A percentile compares a stretch with the other conserved stretches of the same genome.
Evolutionary conservation across 1,140 invertebrate species (phyloP).

Genomic region (Drosophila baimaii): DNA sequence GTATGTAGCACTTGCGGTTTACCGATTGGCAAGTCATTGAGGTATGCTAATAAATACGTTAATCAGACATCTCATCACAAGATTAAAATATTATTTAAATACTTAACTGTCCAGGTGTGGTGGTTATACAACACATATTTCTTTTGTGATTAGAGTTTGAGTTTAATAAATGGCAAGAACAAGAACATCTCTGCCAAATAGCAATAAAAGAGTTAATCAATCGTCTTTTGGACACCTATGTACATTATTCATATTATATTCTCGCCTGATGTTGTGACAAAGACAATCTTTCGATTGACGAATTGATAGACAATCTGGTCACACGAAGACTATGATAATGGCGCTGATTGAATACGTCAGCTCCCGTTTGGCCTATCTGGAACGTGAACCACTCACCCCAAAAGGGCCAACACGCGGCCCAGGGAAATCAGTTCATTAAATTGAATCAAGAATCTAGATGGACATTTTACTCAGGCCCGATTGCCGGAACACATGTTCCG

Average conservation of each 20-base stretch:
- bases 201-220: background rate
- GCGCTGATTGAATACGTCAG: conserved; percentile 17
- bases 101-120: background rate
- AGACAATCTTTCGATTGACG: background rate
- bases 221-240: no score
- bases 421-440: conserved; percentile 31
- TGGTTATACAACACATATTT: background rate
- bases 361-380: conserved; percentile 2
- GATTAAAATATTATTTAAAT: background rate
- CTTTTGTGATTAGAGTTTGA: background rate
- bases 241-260: background rate
- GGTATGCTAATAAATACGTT: background rate
- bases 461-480: conserved; percentile 28
- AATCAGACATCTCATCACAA: background rate
- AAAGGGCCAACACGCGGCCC: conserved; percentile 32
- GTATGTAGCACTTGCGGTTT: background rate
- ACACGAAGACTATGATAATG: conserved; percentile 5
- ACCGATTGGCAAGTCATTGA: background rate
- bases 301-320: conserved; percentile 11
- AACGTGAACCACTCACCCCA: conserved; percentile 16
- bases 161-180: background rate
- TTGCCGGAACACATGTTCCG: conserved; percentile 42
- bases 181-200: background rate
- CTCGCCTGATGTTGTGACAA: conserved; percentile 4
- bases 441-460: conserved; percentile 31